Evolutionary conservation across 2,888 invertebrate species (phyloP), one percentile per base, ranked within the genome.

Genomic region (Ochropacha duplaris): DNA sequence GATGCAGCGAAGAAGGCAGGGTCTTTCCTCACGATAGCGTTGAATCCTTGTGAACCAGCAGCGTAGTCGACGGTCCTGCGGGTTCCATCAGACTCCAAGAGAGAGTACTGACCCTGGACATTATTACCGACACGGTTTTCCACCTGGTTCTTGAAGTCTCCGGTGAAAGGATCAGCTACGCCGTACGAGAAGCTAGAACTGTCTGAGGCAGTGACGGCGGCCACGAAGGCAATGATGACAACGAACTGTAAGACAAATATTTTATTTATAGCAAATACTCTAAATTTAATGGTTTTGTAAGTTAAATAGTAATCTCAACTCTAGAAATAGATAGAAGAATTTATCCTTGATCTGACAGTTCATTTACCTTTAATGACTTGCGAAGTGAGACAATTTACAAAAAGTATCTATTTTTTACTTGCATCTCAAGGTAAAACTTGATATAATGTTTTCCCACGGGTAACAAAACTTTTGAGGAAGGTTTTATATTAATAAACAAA

Each of bases 91-190:
- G 94, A 77, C 64, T 94, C 94, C 59, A 88, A 74, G 54, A 94
- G 86, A 28, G 93, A 92, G 86, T 94, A 94, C 72, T 93, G 93
- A 50, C 94, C 94, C 62, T 86, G 86, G 36, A 94, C 94, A 66
- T 90, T 87, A 78, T 91, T 79, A 4, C 93, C 93, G 19, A 83
- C 82, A 49, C 94, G 90, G 61, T 79, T 83, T 76, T 94, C 94
- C 2, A 85, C 78, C 81, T 94, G 94, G 81, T 84, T 88, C 79
- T 94, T 94, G 78, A 84, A 88, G 82, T 94, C 94, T 5, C 94
- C 94, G 49, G 94, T 94, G 78, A 87, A 81, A 56, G 91, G 88
- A 69, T 94, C 94, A 50, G 94, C 92, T n/a, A 94, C 93, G 57
- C 89, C 89, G 75, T 94, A 94, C 0, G 93, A 86, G 83, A 92